Percentiles rank a stretch among this genome's conserved stretches.
Conservation (phyloP, 2,113 vertebrate species). For the Calonectris borealis region DNA sequence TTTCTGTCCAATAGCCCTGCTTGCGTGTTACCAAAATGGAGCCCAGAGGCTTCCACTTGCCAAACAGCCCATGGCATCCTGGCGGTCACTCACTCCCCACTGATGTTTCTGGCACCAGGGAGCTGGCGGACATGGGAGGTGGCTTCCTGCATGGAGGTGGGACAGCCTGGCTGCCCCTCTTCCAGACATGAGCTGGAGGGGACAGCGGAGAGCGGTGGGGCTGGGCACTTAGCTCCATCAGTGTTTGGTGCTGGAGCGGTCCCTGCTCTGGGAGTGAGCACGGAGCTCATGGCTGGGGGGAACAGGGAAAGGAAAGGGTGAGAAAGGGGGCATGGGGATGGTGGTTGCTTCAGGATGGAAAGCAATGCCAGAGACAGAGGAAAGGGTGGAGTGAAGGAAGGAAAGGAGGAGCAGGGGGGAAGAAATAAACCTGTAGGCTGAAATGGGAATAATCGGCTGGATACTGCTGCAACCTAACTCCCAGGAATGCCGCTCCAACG, state of each 20-base stretch:
- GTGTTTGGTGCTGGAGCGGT: neutral
- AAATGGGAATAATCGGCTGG: neutral
- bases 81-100: accelerated
- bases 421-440: slow-evolving; percentile 35
- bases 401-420: slow-evolving; percentile 3
- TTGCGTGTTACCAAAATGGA: neutral
- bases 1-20: neutral
- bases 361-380: neutral
- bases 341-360: neutral
- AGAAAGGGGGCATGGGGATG: neutral
- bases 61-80: neutral
- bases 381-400: slow-evolving; percentile 13
- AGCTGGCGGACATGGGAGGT: neutral
- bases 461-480: slow-evolving; percentile 31
- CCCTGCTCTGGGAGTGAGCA: neutral
- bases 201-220: neutral
- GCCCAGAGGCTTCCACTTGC: neutral
- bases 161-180: neutral
- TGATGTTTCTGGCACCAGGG: neutral
- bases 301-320: neutral
- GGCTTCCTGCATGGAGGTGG: neutral
- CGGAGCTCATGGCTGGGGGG: neutral
- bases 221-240: neutral
- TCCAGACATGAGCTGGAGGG: neutral
- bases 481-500: slow-evolving; percentile 22